Evolutionary conservation across 2,888 invertebrate species (phyloP).

Genomic region (Lasioglossum marginatum): DNA sequence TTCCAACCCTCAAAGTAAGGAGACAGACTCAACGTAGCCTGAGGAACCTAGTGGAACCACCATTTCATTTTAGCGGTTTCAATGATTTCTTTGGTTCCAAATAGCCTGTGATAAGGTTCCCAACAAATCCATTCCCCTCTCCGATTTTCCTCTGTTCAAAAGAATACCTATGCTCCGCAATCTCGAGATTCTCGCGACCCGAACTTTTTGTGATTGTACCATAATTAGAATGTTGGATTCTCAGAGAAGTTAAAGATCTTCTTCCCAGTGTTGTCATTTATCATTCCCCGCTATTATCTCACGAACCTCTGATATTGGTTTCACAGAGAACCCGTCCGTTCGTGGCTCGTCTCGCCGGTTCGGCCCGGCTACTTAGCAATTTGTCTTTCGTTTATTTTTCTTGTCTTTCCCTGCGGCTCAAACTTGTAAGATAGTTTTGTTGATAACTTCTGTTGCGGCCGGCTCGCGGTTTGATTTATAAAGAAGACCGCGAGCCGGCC

Average conservation of each 20-base stretch:
- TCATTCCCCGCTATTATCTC: background rate
- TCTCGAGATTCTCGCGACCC: background rate
- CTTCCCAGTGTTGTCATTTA: background rate
- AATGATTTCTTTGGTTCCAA: background rate
- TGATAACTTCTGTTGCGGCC: slow-evolving; percentile 25
- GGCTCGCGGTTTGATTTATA: slow-evolving; percentile 39
- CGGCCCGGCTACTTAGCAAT: background rate
- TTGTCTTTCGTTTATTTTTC: background rate
- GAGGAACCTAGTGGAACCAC: background rate
- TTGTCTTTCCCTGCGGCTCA: slow-evolving; percentile 8
- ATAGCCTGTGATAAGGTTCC: background rate
- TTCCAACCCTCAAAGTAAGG: background rate
- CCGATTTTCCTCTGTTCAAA: background rate
- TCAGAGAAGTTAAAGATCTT: background rate
- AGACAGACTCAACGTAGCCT: background rate
- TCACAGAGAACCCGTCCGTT: background rate
- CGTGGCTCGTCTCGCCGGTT: background rate
- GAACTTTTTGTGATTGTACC: background rate
- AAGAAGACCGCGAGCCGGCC: slow-evolving; percentile 19
- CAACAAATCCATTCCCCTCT: background rate
- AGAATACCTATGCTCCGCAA: background rate
- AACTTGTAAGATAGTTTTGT: slow-evolving; percentile 25
- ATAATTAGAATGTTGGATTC: background rate
- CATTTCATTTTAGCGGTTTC: background rate
- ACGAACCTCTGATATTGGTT: background rate